Conservation (phyloP, 2,797 vertebrate genomes). For the Phrynocephalus vlangalii region DNA sequence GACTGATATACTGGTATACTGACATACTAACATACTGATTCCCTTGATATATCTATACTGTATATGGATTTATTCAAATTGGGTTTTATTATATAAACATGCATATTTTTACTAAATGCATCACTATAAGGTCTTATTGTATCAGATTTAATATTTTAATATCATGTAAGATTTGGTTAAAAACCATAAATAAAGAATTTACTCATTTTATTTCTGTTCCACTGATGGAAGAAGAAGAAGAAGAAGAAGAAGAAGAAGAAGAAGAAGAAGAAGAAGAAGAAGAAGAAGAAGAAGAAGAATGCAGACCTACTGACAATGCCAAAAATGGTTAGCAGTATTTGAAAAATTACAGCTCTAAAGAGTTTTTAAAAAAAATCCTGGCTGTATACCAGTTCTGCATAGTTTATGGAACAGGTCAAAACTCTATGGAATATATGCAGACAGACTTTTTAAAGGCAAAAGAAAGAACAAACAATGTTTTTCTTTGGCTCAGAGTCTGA, state of each 20-base stretch:
- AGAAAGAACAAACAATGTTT: background rate
- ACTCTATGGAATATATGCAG: conserved; percentile 44
- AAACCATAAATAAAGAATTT: too few relatives aligned
- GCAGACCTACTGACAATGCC: background rate
- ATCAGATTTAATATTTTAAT: too few relatives aligned
- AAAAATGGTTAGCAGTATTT: conserved; percentile 23
- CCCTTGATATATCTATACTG: too few relatives aligned
- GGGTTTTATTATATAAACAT: too few relatives aligned
- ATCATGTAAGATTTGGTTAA: too few relatives aligned
- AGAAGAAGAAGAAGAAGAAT: background rate
- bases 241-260: background rate
- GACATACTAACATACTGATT: too few relatives aligned
- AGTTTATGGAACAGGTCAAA: conserved; percentile 52
- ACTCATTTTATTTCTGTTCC: too few relatives aligned
- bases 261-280: background rate
- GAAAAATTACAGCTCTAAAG: conserved; percentile 10
- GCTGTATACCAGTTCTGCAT: conserved; percentile 44
- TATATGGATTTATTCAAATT: too few relatives aligned
- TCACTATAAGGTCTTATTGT: too few relatives aligned
- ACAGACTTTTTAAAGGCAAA: background rate
- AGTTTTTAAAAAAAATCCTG: background rate
- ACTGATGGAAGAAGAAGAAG: background rate
- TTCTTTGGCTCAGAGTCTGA: conserved; percentile 14
- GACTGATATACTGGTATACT: too few relatives aligned
- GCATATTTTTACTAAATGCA: too few relatives aligned